Evolutionary conservation across 2,797 vertebrate species (phyloP).

Genomic region (Knipowitschia caucasica): DNA sequence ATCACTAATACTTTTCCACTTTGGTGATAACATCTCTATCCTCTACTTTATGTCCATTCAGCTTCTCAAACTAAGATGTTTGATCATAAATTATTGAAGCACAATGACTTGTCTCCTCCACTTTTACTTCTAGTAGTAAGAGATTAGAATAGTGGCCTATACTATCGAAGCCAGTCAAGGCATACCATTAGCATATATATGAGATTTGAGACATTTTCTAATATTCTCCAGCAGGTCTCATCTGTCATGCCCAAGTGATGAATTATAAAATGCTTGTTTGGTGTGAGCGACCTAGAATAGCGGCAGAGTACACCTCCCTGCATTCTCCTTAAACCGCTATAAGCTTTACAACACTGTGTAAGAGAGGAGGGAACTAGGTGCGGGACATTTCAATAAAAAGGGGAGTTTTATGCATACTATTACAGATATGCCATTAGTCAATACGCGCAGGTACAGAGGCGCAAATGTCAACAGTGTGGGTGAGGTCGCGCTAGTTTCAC

Average conservation of each 20-base stretch:
- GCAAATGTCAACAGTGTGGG: constrained; percentile 22
- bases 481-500: constrained; percentile 5
- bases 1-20: constrained; percentile 80
- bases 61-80: constrained; percentile 85
- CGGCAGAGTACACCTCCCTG: constrained; percentile 52
- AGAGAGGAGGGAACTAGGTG: constrained; percentile 43
- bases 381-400: constrained; percentile 52
- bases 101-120: constrained; percentile 94
- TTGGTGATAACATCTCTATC: constrained; percentile 53
- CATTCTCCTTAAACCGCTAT: constrained; percentile 61
- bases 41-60: constrained; percentile 54
- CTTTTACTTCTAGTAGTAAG: constrained; percentile 84
- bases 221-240: constrained; percentile 99
- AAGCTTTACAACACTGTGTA: constrained; percentile 66
- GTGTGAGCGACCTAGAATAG: constrained; percentile 69
- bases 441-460: constrained; percentile 25
- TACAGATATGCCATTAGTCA: constrained; percentile 39
- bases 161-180: constrained; percentile 86
- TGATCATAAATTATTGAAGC: constrained; percentile 96
- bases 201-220: constrained; percentile 99
- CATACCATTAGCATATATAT: constrained; percentile 99
- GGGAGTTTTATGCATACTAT: constrained; percentile 47
- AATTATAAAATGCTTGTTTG: constrained; percentile 99
- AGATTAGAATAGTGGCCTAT: constrained; percentile 95
- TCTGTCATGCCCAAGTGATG: constrained; percentile 98